Percentiles rank a stretch among this genome's conserved stretches.
phyloP scores from a whole-genome alignment of 2,888 invertebrate species.

The Holacanthella duospinosa region DNA sequence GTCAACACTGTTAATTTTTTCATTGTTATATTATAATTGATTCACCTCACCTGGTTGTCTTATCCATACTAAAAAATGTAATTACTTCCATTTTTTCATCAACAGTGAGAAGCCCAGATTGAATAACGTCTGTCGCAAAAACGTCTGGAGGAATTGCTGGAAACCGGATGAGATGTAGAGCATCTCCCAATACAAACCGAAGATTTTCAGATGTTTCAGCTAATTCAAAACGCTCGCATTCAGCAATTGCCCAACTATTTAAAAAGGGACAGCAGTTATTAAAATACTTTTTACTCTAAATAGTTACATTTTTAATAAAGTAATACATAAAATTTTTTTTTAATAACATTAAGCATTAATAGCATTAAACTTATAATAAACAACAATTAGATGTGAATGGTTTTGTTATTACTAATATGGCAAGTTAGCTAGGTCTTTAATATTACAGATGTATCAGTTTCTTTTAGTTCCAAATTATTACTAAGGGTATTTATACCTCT shows the following conservation, averaged over 20 bases:
- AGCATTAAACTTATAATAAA: conserved; percentile 1
- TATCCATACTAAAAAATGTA: background rate
- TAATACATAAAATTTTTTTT: too few relatives aligned
- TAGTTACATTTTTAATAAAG: too few relatives aligned
- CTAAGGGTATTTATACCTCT: too few relatives aligned
- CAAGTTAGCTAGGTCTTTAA: too few relatives aligned
- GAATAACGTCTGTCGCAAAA: background rate
- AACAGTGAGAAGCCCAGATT: background rate
- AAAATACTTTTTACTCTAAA: too few relatives aligned
- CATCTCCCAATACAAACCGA: background rate
- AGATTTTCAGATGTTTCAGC: background rate
- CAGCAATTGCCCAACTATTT: background rate
- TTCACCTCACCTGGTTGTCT: too few relatives aligned
- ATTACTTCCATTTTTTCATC: conserved; percentile 1
- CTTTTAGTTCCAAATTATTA: too few relatives aligned
- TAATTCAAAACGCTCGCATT: background rate
- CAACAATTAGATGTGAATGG: background rate
- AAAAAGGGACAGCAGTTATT: too few relatives aligned
- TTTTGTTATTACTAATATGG: too few relatives aligned
- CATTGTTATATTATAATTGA: background rate
- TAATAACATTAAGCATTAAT: too few relatives aligned
- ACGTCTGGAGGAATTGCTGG: background rate
- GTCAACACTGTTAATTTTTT: too few relatives aligned
- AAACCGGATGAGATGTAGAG: conserved; percentile 2
- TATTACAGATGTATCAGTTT: too few relatives aligned